These are phyloP conservation scores for Globicephala melas DNA, from an alignment of 2,113 vertebrate genomes.

Conservation along the genomic window DNA sequence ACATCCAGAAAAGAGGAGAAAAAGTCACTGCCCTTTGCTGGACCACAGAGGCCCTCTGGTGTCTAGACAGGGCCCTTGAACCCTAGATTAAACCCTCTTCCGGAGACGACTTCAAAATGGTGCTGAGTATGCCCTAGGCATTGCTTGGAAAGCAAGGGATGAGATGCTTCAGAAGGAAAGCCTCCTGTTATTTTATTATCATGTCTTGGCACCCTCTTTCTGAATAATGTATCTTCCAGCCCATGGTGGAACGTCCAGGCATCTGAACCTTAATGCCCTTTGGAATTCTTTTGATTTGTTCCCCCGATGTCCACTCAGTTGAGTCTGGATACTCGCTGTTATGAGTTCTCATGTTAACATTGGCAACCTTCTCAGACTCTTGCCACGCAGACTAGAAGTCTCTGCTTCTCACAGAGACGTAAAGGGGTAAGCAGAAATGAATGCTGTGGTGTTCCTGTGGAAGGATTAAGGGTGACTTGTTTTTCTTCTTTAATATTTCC, in stretches of 20 bases:
- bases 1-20: background rate
- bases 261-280: constrained; percentile 39
- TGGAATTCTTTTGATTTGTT: constrained; percentile 38
- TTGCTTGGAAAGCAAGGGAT: background rate
- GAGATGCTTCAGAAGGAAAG: constrained; percentile 10
- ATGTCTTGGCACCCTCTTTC: background rate
- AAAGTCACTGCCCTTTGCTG: background rate
- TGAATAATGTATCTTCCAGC: constrained; percentile 64
- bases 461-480: background rate
- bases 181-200: background rate
- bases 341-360: constrained; percentile 20
- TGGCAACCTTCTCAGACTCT: constrained; percentile 47
- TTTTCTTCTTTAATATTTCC: constrained; percentile 13
- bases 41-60: background rate
- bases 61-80: background rate
- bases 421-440: background rate
- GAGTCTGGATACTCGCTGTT: constrained; percentile 13
- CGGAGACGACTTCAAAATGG: background rate
- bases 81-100: background rate
- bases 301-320: background rate
- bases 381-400: background rate
- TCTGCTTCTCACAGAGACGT: background rate
- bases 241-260: background rate
- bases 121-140: background rate
- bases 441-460: background rate